Evolutionary conservation across 2,113 vertebrate species (phyloP).

Genomic region (Solea senegalensis): DNA sequence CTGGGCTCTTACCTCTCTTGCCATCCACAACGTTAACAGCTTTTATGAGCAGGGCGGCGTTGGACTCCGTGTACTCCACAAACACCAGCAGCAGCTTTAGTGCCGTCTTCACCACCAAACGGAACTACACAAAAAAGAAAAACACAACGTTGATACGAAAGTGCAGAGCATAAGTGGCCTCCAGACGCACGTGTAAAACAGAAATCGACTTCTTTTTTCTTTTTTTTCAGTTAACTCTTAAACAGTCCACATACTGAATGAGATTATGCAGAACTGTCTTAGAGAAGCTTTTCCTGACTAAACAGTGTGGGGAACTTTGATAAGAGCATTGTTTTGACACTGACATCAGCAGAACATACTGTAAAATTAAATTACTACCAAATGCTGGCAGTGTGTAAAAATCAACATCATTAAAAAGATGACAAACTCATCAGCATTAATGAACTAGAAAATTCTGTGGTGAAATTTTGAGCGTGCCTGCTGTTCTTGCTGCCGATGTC

Average conservation of each 20-base stretch:
- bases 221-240: no score
- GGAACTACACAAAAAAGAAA: slow-evolving; percentile 83
- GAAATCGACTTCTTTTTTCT: no score
- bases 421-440: slow-evolving; percentile 11
- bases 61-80: slow-evolving; percentile 94
- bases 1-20: slow-evolving; percentile 84
- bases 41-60: slow-evolving; percentile 85
- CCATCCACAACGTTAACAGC: slow-evolving; percentile 86
- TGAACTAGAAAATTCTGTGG: background rate
- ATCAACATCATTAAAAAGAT: slow-evolving; percentile 10
- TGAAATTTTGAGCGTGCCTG: no score
- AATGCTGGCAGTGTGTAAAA: background rate
- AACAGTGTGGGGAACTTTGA: slow-evolving; percentile 15
- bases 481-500: no score
- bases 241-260: background rate
- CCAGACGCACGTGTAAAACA: background rate
- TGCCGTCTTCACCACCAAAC: slow-evolving; percentile 95
- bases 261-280: background rate
- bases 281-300: slow-evolving; percentile 41
- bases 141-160: slow-evolving; percentile 1
- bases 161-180: background rate
- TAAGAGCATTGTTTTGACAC: slow-evolving; percentile 24
- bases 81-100: slow-evolving; percentile 96
- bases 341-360: slow-evolving; percentile 13
- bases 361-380: no score